These are phyloP conservation scores for Campoletis raptor DNA, from an alignment of 2,888 invertebrate species.

Conservation along the genomic window DNA sequence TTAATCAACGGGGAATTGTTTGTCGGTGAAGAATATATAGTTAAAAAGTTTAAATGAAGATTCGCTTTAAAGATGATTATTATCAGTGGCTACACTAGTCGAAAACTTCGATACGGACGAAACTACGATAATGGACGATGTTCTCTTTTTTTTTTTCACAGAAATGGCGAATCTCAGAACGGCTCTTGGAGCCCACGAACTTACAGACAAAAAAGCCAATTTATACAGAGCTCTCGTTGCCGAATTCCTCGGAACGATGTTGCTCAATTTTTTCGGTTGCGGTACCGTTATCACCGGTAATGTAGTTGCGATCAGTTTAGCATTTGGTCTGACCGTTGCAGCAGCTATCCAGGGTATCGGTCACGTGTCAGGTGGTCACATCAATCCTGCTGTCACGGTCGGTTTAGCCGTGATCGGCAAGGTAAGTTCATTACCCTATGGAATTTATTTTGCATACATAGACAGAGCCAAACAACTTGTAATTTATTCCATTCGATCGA, in stretches of 20 bases:
- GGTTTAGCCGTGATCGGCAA: constrained; percentile 93
- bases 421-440: constrained; percentile 77
- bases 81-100: too few relatives aligned
- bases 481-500: not conserved
- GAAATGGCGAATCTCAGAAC: constrained; percentile 88
- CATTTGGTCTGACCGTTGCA: constrained; percentile 95
- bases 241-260: constrained; percentile 94
- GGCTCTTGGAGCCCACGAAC: constrained; percentile 90
- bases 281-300: constrained; percentile 88
- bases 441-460: not conserved
- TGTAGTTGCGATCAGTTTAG: constrained; percentile 91
- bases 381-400: constrained; percentile 96
- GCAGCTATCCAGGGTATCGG: constrained; percentile 93
- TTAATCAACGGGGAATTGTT: too few relatives aligned
- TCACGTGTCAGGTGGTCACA: constrained; percentile 95
- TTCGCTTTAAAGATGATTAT: too few relatives aligned
- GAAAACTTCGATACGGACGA: too few relatives aligned
- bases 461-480: not conserved
- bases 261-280: constrained; percentile 96
- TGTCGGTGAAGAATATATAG: too few relatives aligned
- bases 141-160: constrained; percentile 52
- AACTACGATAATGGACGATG: not conserved
- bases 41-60: too few relatives aligned
- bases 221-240: constrained; percentile 94
- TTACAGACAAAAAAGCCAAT: constrained; percentile 89